These are phyloP conservation scores for Bettongia penicillata DNA, from an alignment of 2,113 vertebrate species.

Conservation along the genomic window DNA sequence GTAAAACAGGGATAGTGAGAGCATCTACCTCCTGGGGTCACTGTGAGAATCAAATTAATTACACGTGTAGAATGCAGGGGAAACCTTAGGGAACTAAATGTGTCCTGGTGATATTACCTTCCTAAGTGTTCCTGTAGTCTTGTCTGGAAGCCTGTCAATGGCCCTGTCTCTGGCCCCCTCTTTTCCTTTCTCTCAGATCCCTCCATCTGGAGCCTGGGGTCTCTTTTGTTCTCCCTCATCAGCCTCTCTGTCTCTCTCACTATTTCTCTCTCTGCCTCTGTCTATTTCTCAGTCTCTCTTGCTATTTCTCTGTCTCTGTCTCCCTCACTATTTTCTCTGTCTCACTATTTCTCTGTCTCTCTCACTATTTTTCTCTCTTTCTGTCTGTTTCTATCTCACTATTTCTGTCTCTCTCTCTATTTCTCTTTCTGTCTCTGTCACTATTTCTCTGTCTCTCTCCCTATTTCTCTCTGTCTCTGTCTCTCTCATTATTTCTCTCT, in stretches of 20 bases:
- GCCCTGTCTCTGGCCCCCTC: not conserved
- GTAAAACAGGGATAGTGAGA: not conserved
- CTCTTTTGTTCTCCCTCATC: not conserved
- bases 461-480: not conserved
- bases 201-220: not conserved
- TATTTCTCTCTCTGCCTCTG: not conserved
- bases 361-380: too few species aligned
- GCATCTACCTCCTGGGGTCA: not conserved
- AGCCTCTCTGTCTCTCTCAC: not conserved
- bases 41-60: not conserved
- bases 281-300: too few species aligned
- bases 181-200: not conserved
- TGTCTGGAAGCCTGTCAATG: not conserved
- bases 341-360: too few species aligned
- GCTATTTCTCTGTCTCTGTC: not conserved
- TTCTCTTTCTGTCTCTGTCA: not conserved
- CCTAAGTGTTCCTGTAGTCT: too few species aligned
- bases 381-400: not conserved
- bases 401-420: not conserved
- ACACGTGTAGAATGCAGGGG: not conserved
- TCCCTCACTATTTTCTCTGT: too few species aligned
- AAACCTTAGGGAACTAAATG: not conserved
- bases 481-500: too few species aligned
- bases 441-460: too few species aligned
- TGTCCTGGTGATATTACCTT: rapidly evolving